Conservation (phyloP, 1,140 invertebrate genomes). For the Drosophila melanogaster region Release_6_plus_ISO1_MT NT_033779.5:15346501-15347000, state of each 20-base stretch:
- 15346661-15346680: constrained; percentile 74
- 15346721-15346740: constrained; percentile 44
- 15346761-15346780: background rate
- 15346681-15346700: constrained; percentile 66
- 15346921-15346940: background rate
- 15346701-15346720: constrained; percentile 79
- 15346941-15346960: constrained; percentile 2
- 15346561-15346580: constrained; percentile 70
- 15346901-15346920: too few relatives aligned
- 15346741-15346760: constrained; percentile 24
- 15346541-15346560: constrained; percentile 69
- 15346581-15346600: constrained; percentile 67
- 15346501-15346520: constrained; percentile 83
- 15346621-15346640: constrained; percentile 62
- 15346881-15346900: too few relatives aligned
- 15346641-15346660: constrained; percentile 61
- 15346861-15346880: too few relatives aligned
- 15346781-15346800: too few relatives aligned
- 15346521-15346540: constrained; percentile 63
- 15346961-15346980: constrained; percentile 68
- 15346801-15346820: background rate
- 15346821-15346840: too few relatives aligned
- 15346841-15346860: too few relatives aligned
- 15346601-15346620: constrained; percentile 34
- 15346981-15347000: constrained; percentile 63